Base-by-base conservation (phyloP, 2,888 invertebrate genomes). In the Helleia helle region DNA sequence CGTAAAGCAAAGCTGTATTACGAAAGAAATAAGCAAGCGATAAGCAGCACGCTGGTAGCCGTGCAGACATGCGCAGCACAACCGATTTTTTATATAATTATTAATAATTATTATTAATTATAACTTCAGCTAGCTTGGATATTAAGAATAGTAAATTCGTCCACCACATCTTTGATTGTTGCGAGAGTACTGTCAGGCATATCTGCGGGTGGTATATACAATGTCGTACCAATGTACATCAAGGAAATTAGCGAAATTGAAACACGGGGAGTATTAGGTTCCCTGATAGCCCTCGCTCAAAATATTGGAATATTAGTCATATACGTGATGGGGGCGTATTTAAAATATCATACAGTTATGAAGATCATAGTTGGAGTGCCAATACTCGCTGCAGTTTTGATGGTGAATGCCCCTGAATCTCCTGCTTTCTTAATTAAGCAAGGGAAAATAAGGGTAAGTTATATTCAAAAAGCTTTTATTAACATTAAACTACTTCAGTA, bases 171-270 rank as follows among this genome's bases (percentile, higher is more conserved):
- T 4, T 11, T 27, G 7, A 26, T 40, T 30, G 18, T 9, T 17
- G 17, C 25, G 26, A 29, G 24, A 37, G 7, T 17, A n/a, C 11
- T 25, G 9, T 14, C 36, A 15, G 38, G 28, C 17, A 24, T 41
- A 11, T 18, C 29, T 36, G 42, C 42, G 11, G 39, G 39, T 40
- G 39, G 39, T 15, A 24, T 31, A 11, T 44, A 28, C 4, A 38
- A 17, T 4, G 37, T 38, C 1, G 26, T 29, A 1, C 31, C 44
- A 1, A 38, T 44, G 28, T 44, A 44, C 11, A 22, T 44, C 1
- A 44, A 44, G 17, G 41, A 44, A 41, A 44, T 41, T 38, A 41
- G 38, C n/a, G 41, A 44, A 41, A 36, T 41, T 7, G 36, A 44
- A 17, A 38, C 38, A n/a, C 44, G 29, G 12, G 44, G 44, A 12